phyloP scores from a whole-genome alignment of 1,140 invertebrate genomes.

The Daktulosphaira vitifoliae region DNA sequence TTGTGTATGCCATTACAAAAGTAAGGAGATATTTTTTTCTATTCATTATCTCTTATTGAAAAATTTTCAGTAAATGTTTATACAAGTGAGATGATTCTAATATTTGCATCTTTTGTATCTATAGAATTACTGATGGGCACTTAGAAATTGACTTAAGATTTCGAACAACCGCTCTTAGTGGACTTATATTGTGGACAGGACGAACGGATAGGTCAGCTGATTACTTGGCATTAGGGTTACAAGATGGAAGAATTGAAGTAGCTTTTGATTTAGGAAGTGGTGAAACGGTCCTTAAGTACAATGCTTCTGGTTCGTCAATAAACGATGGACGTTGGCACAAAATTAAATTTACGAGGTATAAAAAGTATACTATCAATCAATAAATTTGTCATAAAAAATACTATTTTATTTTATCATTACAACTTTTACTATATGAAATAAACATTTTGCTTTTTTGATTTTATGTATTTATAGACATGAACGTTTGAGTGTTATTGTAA shows the following conservation, averaged over 20 bases:
- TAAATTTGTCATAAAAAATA: neutral
- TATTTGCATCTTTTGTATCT: too few species aligned
- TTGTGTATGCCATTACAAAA: too few species aligned
- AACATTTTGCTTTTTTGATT: neutral
- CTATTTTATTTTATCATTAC: neutral
- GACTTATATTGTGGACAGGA: constrained; percentile 85
- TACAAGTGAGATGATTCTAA: too few species aligned
- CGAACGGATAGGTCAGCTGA: constrained; percentile 53
- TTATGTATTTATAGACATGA: constrained; percentile 31
- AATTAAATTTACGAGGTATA: constrained; percentile 74
- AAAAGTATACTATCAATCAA: neutral
- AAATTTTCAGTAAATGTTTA: too few species aligned
- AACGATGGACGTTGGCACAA: constrained; percentile 90
- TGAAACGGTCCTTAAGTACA: constrained; percentile 70
- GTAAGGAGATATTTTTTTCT: too few species aligned
- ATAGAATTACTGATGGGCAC: constrained; percentile 67
- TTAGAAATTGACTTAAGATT: constrained; percentile 75
- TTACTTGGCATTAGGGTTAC: constrained; percentile 75
- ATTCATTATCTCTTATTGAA: too few species aligned
- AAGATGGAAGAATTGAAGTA: constrained; percentile 61
- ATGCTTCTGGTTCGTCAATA: constrained; percentile 60
- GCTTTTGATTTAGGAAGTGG: constrained; percentile 68
- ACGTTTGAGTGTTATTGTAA: constrained; percentile 55
- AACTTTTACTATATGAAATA: neutral
- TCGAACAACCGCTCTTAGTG: constrained; percentile 55